Conservation (phyloP, 2,113 vertebrate genomes). For the Neotoma lepida region DNA sequence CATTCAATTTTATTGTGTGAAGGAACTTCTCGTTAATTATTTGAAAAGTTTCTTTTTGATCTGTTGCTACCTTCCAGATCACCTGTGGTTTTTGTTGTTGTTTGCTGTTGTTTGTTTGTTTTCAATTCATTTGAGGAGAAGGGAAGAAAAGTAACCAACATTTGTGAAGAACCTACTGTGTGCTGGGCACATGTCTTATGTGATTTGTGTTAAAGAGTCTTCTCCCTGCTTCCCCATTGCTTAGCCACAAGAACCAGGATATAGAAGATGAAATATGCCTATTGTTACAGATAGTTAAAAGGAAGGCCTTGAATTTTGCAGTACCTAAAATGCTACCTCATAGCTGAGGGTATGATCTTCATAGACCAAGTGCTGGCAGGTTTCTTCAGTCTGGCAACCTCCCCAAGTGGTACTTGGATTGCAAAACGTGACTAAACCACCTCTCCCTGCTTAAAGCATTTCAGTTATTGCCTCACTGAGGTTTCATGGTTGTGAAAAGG, state of each 20-base stretch:
- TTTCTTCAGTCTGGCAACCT: not conserved
- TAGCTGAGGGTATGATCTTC: not conserved
- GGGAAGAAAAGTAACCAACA: not conserved
- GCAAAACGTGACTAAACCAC: not conserved
- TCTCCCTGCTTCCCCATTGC: not conserved
- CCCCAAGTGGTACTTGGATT: not conserved
- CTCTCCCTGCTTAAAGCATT: not conserved
- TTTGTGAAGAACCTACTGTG: not conserved
- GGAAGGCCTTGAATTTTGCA: not conserved
- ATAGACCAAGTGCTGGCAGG: not conserved
- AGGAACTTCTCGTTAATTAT: not conserved
- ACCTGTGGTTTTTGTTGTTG: not conserved
- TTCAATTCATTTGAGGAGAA: constrained; percentile 10
- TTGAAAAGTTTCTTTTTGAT: not conserved
- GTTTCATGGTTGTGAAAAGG: not conserved
- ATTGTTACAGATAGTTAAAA: not conserved
- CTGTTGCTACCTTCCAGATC: not conserved
- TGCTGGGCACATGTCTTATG: not conserved
- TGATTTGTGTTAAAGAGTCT: not conserved
- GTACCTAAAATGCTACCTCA: not conserved
- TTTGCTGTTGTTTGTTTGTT: not conserved
- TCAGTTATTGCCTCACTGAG: constrained; percentile 32
- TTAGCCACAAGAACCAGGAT: not conserved
- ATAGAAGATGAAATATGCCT: not conserved
- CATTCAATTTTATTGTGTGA: constrained; percentile 19